Base-by-base conservation (phyloP, 2,888 invertebrate species). In the Liposcelis brunnea region DNA sequence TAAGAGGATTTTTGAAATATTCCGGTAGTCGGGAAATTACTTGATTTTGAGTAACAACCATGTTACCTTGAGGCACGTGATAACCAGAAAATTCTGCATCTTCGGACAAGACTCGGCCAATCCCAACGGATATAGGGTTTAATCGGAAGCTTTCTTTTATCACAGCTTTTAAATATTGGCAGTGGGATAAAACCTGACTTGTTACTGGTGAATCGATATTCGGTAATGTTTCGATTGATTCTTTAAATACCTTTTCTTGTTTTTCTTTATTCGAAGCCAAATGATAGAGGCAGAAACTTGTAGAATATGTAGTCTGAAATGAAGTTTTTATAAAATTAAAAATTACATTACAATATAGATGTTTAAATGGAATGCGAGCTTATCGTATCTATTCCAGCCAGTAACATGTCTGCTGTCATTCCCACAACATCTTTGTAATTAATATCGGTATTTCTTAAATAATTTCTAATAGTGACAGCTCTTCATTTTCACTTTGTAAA, bases 321-420 rank as follows among this genome's bases (percentile, higher is more conserved):
- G 70, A 66, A n/a, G n/a, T n/a, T n/a, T n/a, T 49, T 52, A 51
- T 44, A 8, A 7, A n/a, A n/a, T n/a, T n/a, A n/a, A n/a, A n/a
- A n/a, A n/a, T n/a, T n/a, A n/a, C n/a, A n/a, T n/a, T n/a, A n/a
- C n/a, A n/a, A n/a, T n/a, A n/a, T n/a, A n/a, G n/a, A n/a, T n/a
- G n/a, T n/a, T n/a, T n/a, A n/a, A n/a, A n/a, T n/a, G n/a, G n/a
- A n/a, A n/a, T n/a, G n/a, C n/a, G n/a, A n/a, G n/a, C 64, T 65
- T 66, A 82, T 83, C 49, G 90, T 90, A 58, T 90, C 89, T 47
- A 89, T 76, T 47, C 87, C 85, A 44, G 86, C 90, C 58, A 90
- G 69, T 18, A 90, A 61, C 58, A 87, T 74, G 61, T 91, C 90
- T 33, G 82, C 79, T 48, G 81, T 75, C 69, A 86, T 80, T 46